phyloP scores from a whole-genome alignment of 2,797 vertebrate genomes.

The Enteromius viviparus region DNA sequence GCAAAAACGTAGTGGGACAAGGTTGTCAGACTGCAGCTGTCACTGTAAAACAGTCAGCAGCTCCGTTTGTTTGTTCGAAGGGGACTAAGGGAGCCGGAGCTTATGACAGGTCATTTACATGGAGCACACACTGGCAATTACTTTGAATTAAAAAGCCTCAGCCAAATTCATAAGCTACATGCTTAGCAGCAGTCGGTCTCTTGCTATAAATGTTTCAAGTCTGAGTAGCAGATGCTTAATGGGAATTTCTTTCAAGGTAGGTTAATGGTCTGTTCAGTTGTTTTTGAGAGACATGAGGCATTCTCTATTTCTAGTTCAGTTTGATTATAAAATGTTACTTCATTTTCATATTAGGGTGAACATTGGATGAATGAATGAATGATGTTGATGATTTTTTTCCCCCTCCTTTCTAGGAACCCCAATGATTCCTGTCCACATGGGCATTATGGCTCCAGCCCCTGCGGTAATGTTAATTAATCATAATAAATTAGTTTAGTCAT shows the following conservation, averaged over 20 bases:
- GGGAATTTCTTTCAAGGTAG: background rate
- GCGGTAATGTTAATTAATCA: constrained; percentile 76
- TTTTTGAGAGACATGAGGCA: background rate
- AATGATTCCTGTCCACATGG: constrained; percentile 98
- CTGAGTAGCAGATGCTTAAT: background rate
- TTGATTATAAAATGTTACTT: background rate
- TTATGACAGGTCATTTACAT: no score
- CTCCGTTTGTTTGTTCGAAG: no score
- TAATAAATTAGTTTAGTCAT: background rate
- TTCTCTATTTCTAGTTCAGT: no score
- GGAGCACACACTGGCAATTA: background rate
- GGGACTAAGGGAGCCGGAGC: no score
- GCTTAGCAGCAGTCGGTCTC: background rate
- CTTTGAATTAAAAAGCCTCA: background rate
- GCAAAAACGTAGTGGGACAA: no score
- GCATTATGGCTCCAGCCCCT: constrained; percentile 93
- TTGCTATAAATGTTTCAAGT: background rate
- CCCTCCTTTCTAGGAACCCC: constrained; percentile 80
- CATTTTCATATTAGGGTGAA: background rate
- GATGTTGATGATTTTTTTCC: background rate
- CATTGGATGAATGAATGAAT: background rate
- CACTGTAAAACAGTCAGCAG: no score
- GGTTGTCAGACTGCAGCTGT: no score
- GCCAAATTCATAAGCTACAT: background rate
- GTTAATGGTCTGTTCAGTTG: no score